Evolutionary conservation across 1,140 invertebrate species (phyloP), one percentile per base, ranked within the genome.

Genomic region (Drosophila biarmipes): DNA sequence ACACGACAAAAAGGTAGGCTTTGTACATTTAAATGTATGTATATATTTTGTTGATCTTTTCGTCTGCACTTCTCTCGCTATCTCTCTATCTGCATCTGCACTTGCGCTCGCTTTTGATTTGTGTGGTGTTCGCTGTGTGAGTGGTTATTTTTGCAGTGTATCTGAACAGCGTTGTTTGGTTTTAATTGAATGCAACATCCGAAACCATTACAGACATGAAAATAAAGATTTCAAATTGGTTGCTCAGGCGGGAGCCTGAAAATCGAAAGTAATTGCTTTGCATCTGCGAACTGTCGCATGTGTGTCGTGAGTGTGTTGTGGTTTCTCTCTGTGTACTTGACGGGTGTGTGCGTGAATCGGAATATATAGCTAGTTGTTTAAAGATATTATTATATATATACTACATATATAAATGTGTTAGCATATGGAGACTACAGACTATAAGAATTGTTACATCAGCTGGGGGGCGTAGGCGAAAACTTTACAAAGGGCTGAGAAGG

Each of bases 1-100:
- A 77, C 53, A 79, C 62, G 40, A 80, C 67, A 78, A 54, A 66
- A 59, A 58, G 51, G 56, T 66, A 84, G 87, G 59, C 68, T 57
- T 87, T 89, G 54, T 89, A 89, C 85, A 89, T 89, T 89, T 80
- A 89, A 87, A 89, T 89, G 64, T 80, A 82, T 58, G 74, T 89
- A 82, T 87, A 81, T 86, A 81, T 76, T 68, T 51, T 59, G 27
- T 59, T 51, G 8, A 73, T 73, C 66, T 54, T 63, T 35, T 63
- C 52, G 55, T 73, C 68, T 42, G 46, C 35, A 42, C 45, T 31
- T 43, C 3, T 42, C 43, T 54, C 52, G n/a, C 17, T 24, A 17
- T 61, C 42, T 40, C 17, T 52, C 46, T 53, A 37, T 61, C 35
- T 72, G 69, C 48, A 37, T 61, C 35, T 72, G 69, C 48, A 62